phyloP scores from a whole-genome alignment of 2,797 vertebrate species.

The Myripristis murdjan region DNA sequence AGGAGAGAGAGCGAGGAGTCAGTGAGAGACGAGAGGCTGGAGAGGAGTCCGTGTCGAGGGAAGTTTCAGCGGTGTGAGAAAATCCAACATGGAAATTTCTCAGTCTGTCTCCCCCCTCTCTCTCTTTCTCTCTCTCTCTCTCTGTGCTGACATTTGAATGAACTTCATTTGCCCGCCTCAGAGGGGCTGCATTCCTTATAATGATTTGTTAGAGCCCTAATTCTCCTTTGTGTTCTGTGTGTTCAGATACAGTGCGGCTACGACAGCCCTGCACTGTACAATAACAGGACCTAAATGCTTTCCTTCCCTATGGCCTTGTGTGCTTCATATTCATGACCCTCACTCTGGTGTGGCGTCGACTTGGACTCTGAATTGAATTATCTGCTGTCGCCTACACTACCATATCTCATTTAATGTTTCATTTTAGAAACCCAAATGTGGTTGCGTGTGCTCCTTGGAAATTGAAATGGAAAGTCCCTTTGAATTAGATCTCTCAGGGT shows the following conservation, averaged over 20 bases:
- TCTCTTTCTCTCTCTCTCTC: not conserved
- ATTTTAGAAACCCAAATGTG: conserved; percentile 42
- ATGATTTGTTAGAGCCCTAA: not conserved
- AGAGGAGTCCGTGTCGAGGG: conserved; percentile 3
- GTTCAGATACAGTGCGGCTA: not conserved
- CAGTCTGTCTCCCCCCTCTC: not conserved
- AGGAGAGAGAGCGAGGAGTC: not conserved
- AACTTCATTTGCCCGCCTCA: conserved; percentile 11
- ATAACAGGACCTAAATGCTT: not conserved
- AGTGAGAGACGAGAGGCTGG: not conserved
- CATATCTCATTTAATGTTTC: conserved; percentile 42
- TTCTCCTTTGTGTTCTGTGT: not conserved
- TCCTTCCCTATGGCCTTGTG: not conserved
- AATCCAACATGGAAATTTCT: conserved; percentile 4
- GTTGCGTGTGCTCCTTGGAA: conserved; percentile 32
- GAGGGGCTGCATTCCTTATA: conserved; percentile 7
- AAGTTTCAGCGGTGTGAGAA: conserved; percentile 20
- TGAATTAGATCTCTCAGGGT: conserved; percentile 45
- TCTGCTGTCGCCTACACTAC: conserved; percentile 12
- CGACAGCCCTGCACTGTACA: not conserved
- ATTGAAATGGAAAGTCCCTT: conserved; percentile 38
- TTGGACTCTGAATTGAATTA: conserved; percentile 14
- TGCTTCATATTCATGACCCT: conserved; percentile 45
- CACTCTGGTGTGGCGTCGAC: conserved; percentile 11
- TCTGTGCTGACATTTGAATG: conserved; percentile 9